Evolutionary conservation across 2,797 vertebrate species (phyloP), one percentile per base, ranked within the genome.

Genomic region (Cottoperca gobio): DNA sequence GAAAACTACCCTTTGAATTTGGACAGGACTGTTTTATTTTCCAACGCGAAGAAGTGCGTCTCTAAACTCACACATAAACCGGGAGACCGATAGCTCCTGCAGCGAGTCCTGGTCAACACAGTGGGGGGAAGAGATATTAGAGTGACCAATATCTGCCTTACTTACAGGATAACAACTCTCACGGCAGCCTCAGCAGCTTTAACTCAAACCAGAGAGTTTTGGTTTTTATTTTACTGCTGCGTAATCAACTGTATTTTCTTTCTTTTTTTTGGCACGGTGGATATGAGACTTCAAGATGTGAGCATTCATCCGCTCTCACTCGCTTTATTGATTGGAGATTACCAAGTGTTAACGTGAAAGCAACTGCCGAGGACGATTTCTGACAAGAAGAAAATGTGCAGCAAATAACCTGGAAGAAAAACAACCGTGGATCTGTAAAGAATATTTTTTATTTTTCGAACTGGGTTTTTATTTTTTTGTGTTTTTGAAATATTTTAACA

Each of bases 241-340:
- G 31, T 11, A 39, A 19, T 64, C 59, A 37, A 24, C 24, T 48
- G 26, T 1, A 7, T 40, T 63, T 21, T 19, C 6, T 57, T 17
- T 24, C 3, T 39, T 50, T 54, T 5, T 53, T 53, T 58, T 64
- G 26, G 8, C 64, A 78, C 19, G 24, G 23, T 83, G 79, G 89
- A 91, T 83, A 79, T 81, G 83, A 80, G 75, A 68, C 78, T 82
- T 80, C 79, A 86, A 69, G 81, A 92, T 86, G 88, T 77, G 89
- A 83, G 78, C 83, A 31, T 62, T 67, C 64, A 23, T 67, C 39
- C 67, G 74, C 79, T 83, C 75, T 72, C 81, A 71, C 48, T 72
- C 69, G 75, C 70, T 59, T 48, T 65, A 28, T 59, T 84, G 71
- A 86, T 78, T 91, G 92, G 92, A 93, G 82, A 88, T 89, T 84